A percentile compares a stretch with the other conserved stretches of the same genome.
These are phyloP conservation scores for Homarus americanus DNA, from an alignment of 1,140 invertebrate genomes.

Conservation along the genomic window DNA sequence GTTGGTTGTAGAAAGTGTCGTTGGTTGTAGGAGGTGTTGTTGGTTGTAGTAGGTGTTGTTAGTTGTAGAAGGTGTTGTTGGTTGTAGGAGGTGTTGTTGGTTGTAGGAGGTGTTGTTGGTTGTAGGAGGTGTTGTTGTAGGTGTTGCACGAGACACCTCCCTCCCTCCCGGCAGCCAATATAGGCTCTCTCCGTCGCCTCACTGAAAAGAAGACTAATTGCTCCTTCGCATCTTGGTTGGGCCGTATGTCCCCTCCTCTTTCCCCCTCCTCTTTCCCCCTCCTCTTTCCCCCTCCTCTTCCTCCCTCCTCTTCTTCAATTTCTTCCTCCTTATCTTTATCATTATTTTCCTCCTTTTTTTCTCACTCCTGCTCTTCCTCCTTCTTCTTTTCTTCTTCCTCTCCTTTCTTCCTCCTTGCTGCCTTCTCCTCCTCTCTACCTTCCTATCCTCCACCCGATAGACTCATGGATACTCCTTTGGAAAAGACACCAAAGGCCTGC, in stretches of 20 bases:
- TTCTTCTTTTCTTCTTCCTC: not conserved
- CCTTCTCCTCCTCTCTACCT: not conserved
- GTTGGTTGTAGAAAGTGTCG: too few species aligned
- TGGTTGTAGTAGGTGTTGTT: too few species aligned
- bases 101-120: too few species aligned
- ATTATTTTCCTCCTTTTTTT: not conserved
- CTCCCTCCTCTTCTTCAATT: not conserved
- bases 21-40: too few species aligned
- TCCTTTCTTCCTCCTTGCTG: not conserved
- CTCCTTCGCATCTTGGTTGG: not conserved
- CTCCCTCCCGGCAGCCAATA: not conserved
- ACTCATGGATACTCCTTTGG: too few species aligned
- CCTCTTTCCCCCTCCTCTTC: not conserved
- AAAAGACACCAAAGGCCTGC: too few species aligned
- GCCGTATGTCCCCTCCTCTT: not conserved
- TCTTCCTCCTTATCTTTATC: not conserved
- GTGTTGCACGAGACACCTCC: not conserved
- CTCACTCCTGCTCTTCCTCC: not conserved
- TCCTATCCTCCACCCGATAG: too few species aligned
- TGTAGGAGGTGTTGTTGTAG: too few species aligned
- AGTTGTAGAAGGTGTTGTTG: too few species aligned
- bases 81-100: too few species aligned
- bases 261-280: not conserved
- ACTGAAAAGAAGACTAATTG: slow-evolving; percentile 1
- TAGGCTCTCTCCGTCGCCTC: not conserved